Evolutionary conservation across 2,797 vertebrate genomes (phyloP), one percentile per base, ranked within the genome.

Genomic region (Melopsittacus undulatus): DNA sequence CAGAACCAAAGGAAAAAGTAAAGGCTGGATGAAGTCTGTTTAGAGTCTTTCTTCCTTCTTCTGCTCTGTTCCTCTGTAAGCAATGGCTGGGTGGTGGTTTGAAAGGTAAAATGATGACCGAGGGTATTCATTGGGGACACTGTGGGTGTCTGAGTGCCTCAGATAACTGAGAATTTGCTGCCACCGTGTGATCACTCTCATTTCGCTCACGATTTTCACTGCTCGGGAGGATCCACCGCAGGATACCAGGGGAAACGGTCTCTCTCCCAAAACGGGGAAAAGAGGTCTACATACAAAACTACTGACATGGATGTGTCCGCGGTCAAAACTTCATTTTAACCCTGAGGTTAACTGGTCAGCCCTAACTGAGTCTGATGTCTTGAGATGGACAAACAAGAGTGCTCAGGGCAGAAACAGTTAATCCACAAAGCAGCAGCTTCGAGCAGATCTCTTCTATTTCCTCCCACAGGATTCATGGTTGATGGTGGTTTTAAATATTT

Each of bases 151-250:
- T 7, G 12, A 52, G 36, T 32, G 54, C 14, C 45, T 40, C 19
- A 13, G 46, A 91, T 87, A 77, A 11, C 69, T n/a, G 78, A 59
- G 93, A 26, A 17, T 93, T 54, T 95, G 94, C 96, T 97, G 97
- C 93, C 97, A 97, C 82, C 97, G 9, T 51, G 97, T 66, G 97
- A 19, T 26, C 86, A 11, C 10, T 30, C 30, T 24, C 3, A n/a
- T 46, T 49, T 64, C 43, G 11, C 52, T 86, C 89, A n/a, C 13
- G 7, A 2, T 69, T 87, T n/a, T 5, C 46, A 48, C 57, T 18
- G 66, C 51, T 26, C 4, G 4, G 45, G 19, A 59, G 20, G 26
- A 61, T 8, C 21, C 30, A 2, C 1, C 2, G 7, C 13, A 9
- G 18, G 4, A 3, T 4, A 27, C 5, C 6, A 10, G 23, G 10